Base-by-base conservation (phyloP, 2,113 vertebrate species). In the Oncorhynchus gorbuscha region DNA sequence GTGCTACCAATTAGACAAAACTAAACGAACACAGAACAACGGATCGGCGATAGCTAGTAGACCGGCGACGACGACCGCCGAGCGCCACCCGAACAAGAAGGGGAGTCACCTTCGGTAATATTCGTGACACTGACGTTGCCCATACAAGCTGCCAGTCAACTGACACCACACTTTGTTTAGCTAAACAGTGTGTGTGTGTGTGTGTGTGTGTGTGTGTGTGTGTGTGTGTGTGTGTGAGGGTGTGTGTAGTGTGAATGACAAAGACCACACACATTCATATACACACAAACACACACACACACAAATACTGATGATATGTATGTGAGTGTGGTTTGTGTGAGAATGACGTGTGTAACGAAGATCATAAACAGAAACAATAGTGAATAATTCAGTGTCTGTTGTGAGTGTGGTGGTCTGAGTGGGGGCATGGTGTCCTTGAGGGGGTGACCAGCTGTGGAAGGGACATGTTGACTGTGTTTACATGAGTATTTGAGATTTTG, bases 121-220 rank as follows among this genome's bases (percentile, higher is more conserved):
- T n/a, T n/a, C n/a, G n/a, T n/a, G n/a, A n/a, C n/a, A n/a, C n/a
- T n/a, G 49, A 24, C 74, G 77, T 75, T 45, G 8, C 76, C 83
- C 78, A 79, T 79, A 83, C 79, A 86, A 88, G 74, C 58, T 84
- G 83, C 80, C 80, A 89, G 81, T 88, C 83, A 89, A 72, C 39
- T 45, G 39, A 45, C 82, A 61, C 62, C 69, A 2, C 70, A 71
- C 73, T 84, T 84, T 79, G 73, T 49, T 76, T 79, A 62, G 71
- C 75, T 81, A 26, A 83, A 76, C 69, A 30, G 59, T 6, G 32
- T 35, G 32, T 35, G 32, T 35, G 5, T 35, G 5, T 35, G 32
- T 35, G 32, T 35, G 32, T 35, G 32, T 76, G 71, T 58, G 24
- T 58, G 68, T 45, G 35, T 22, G 2, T 22, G 18, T 11, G 35